phyloP scores from a whole-genome alignment of 2,113 vertebrate species.

The Pachycephala philippinensis region DNA sequence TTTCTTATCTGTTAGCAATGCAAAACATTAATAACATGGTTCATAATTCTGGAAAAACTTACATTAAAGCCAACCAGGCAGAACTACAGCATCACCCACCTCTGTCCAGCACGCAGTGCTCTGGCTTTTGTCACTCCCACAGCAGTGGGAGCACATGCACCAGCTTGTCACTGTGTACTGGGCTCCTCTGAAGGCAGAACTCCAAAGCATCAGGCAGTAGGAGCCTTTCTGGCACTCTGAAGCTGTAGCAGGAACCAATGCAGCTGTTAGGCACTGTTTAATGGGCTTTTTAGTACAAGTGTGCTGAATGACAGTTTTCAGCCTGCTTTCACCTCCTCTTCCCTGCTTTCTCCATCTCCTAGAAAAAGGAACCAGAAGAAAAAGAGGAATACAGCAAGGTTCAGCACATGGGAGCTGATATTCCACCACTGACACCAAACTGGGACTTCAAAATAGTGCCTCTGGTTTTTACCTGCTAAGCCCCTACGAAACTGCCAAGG shows the following conservation, averaged over 20 bases:
- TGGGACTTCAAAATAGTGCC: neutral
- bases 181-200: neutral
- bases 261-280: neutral
- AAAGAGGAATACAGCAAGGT: neutral
- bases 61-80: neutral
- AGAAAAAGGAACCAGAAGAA: neutral
- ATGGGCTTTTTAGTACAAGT: neutral
- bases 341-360: neutral
- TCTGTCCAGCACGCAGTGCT: fast-evolving
- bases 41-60: neutral
- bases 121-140: neutral
- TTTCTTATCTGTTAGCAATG: neutral
- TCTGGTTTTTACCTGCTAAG: neutral
- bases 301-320: slow-evolving; percentile 20
- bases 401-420: neutral
- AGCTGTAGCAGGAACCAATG: neutral
- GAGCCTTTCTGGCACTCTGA: neutral
- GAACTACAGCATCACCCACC: neutral
- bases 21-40: neutral
- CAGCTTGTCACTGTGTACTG: neutral
- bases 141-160: fast-evolving
- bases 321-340: neutral
- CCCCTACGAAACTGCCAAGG: neutral
- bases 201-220: neutral
- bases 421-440: neutral